Evolutionary conservation across 2,888 invertebrate species (phyloP).

Genomic region (Drosophila neoperkinsi): DNA sequence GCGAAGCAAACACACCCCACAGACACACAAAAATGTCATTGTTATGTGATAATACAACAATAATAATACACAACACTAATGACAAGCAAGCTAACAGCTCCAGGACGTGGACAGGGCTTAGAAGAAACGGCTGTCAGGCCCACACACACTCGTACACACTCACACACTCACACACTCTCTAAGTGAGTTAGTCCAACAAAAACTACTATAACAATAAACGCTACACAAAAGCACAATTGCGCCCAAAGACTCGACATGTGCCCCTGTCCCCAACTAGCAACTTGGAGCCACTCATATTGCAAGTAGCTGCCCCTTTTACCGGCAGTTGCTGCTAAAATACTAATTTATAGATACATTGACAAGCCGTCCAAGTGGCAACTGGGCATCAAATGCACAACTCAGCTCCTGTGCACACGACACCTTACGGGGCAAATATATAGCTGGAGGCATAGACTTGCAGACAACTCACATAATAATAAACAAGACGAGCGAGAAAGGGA

Average conservation of each 20-base stretch:
- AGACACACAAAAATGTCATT: conserved; percentile 48
- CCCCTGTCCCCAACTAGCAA: conserved; percentile 1
- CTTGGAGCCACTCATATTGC: conserved; percentile 65
- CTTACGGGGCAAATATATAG: conserved; percentile 44
- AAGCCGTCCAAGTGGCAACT: conserved; percentile 61
- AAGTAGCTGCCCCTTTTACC: conserved; percentile 48
- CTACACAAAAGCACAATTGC: conserved; percentile 71
- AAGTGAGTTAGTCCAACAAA: conserved; percentile 43
- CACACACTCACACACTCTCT: conserved; percentile 17
- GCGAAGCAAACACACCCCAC: conserved; percentile 29
- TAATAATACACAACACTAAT: conserved; percentile 53
- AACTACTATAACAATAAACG: conserved; percentile 77
- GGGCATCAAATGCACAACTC: conserved; percentile 74
- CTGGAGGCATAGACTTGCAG: conserved; percentile 27
- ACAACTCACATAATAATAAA: conserved; percentile 75
- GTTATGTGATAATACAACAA: conserved; percentile 41
- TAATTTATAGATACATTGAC: conserved; percentile 82
- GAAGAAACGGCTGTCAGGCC: conserved; percentile 55
- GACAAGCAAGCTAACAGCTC: conserved; percentile 45
- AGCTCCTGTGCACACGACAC: conserved; percentile 75
- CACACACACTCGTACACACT: conserved; percentile 38
- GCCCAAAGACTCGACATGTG: conserved; percentile 47
- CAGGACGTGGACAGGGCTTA: conserved; percentile 36
- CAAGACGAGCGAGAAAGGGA: conserved; percentile 48
- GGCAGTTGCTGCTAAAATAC: conserved; percentile 72